phyloP scores from a whole-genome alignment of 2,888 invertebrate species.

The Apantesis nais region DNA sequence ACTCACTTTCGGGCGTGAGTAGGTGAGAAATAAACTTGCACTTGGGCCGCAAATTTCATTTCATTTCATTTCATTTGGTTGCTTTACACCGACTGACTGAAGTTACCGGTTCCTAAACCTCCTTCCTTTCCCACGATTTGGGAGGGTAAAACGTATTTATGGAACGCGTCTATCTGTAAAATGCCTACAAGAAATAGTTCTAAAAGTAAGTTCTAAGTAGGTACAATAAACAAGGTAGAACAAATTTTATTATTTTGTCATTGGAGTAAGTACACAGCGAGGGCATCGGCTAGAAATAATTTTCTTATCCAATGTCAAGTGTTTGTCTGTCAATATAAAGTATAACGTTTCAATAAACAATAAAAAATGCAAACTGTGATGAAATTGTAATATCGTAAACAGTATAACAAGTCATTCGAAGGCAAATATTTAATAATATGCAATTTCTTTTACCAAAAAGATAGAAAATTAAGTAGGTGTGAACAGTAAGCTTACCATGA shows the following conservation, averaged over 20 bases:
- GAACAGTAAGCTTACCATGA: no score
- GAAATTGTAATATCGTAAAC: slow-evolving; percentile 29
- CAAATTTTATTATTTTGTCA: slow-evolving; percentile 24
- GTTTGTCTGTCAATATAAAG: slow-evolving; percentile 33
- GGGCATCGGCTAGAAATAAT: slow-evolving; percentile 46
- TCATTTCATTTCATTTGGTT: no score
- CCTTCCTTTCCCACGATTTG: no score
- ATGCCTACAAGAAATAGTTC: background rate
- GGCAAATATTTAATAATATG: slow-evolving; percentile 15
- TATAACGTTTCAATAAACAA: slow-evolving; percentile 31
- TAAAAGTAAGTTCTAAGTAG: background rate
- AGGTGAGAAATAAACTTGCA: no score
- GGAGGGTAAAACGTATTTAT: background rate
- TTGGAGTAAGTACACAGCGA: slow-evolving; percentile 25
- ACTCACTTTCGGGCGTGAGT: no score
- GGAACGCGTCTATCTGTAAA: background rate
- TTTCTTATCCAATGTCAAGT: slow-evolving; percentile 62
- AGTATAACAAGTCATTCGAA: slow-evolving; percentile 18
- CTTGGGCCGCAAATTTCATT: no score
- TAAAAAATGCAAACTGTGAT: slow-evolving; percentile 37
- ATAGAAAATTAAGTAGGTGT: background rate
- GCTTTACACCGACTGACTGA: no score
- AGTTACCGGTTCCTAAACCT: no score
- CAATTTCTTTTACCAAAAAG: background rate
- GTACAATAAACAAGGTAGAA: slow-evolving; percentile 18